These are phyloP conservation scores for Neogobius melanostomus DNA, from an alignment of 2,113 vertebrate genomes.

Conservation along the genomic window DNA sequence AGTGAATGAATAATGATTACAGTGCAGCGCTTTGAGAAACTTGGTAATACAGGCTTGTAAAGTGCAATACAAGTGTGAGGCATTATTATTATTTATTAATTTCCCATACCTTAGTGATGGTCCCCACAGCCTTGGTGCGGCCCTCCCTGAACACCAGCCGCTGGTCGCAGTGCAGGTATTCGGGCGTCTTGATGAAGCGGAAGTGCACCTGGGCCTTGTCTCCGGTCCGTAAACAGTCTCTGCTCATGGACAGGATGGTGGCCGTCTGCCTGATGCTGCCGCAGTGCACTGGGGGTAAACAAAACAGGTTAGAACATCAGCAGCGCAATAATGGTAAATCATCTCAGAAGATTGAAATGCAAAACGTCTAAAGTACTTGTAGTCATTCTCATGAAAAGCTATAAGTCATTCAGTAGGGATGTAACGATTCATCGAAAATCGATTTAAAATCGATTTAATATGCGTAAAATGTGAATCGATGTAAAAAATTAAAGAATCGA, in stretches of 20 bases:
- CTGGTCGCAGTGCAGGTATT: conserved; percentile 96
- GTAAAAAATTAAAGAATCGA: no score
- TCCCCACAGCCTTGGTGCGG: conserved; percentile 96
- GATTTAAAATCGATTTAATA: no score
- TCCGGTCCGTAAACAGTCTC: conserved; percentile 94
- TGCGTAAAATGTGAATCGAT: no score
- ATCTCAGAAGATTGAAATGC: no score
- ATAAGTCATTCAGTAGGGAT: no score
- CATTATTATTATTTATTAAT: not conserved
- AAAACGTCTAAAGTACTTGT: no score
- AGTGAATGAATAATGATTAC: no score
- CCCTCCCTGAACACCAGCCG: conserved; percentile 97
- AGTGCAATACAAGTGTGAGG: not conserved
- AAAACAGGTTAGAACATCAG: not conserved
- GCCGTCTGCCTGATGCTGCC: conserved; percentile 97
- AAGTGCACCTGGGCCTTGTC: conserved; percentile 98
- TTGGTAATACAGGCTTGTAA: not conserved
- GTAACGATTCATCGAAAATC: no score
- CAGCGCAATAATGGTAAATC: no score
- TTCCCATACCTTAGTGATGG: conserved; percentile 91
- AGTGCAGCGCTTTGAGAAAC: no score
- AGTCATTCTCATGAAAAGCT: no score
- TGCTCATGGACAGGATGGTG: conserved; percentile 97
- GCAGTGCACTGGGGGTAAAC: conserved; percentile 85
- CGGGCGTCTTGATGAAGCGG: conserved; percentile 98